These are phyloP conservation scores for Anniella stebbinsi DNA, from an alignment of 2,797 vertebrate species.

Conservation along the genomic window DNA sequence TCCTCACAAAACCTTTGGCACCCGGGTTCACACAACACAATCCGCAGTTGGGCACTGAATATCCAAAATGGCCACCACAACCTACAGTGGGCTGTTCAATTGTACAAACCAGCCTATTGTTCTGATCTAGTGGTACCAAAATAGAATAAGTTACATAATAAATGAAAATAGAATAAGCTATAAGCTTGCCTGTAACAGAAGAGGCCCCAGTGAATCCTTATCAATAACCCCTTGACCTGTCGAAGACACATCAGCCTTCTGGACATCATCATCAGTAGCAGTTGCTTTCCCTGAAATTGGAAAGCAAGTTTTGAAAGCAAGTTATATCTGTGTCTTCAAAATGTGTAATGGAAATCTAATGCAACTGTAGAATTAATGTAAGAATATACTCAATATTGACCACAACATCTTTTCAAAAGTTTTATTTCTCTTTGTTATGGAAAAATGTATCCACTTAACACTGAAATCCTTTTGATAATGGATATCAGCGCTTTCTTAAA, in stretches of 20 bases:
- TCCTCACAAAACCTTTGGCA: no score
- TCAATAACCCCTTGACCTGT: constrained; percentile 98
- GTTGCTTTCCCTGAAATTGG: constrained; percentile 88
- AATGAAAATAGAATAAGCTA: neutral
- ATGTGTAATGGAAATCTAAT: neutral
- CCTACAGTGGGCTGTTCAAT: no score
- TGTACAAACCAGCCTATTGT: neutral
- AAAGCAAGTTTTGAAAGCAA: constrained; percentile 41
- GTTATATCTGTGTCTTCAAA: fast-evolving
- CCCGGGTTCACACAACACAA: no score
- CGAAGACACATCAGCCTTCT: constrained; percentile 98
- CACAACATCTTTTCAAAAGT: neutral
- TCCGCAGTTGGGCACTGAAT: no score
- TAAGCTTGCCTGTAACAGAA: constrained; percentile 92
- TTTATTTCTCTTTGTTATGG: neutral
- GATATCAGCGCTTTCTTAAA: neutral
- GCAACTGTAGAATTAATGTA: neutral
- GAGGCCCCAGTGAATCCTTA: constrained; percentile 96
- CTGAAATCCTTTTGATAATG: neutral
- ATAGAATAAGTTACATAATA: neutral
- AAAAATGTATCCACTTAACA: neutral
- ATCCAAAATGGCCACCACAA: no score
- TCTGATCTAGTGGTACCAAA: neutral
- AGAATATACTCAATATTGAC: neutral
- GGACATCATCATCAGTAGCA: constrained; percentile 94